Base-by-base conservation (phyloP, 2,797 vertebrate genomes). In the Acestrorhynchus altus region DNA sequence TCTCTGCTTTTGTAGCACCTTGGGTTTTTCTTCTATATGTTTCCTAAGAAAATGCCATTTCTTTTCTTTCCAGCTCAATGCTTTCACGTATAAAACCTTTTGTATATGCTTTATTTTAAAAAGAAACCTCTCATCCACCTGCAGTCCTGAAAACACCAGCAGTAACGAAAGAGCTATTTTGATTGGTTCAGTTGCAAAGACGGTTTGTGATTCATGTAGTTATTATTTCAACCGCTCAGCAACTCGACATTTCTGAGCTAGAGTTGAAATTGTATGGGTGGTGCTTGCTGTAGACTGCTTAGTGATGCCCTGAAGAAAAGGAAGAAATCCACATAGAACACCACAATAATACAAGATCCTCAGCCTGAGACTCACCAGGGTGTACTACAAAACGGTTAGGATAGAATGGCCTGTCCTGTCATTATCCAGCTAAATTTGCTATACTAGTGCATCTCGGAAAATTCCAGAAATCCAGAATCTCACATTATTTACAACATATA, bases 201-300 rank as follows among this genome's bases (percentile, higher is more conserved):
- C 24, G 22, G 26, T 35, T 16, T 16, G 12, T 73, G 44, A 74
- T 26, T 64, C 59, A 16, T 56, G 16, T 26, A 31, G 6, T 35
- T 60, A 8, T 54, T 42, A n/a, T 9, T 26, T 74, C 44, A 13
- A 26, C 46, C 22, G 1, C 13, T 1, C 6, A 39, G 57, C 49
- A 24, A 49, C 44, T 63, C 54, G 22, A 56, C 73, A 75, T 75
- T 74, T 75, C 61, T 75, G 31, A 54, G 59, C 31, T 24, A 18
- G 49, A 5, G 22, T n/a, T 49, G n/a, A 18, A 31, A 22, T 40
- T 20, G 28, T 20, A 16, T 49, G 46, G 51, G 64, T 60, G 46
- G 13, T 3, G 9, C 18, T 28, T 39, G 46, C 7, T 13, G 22
- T 46, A 40, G 2, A 40, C 22, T 57, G 10, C 28, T 60, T 35